Conservation (phyloP, 2,888 invertebrate species). For the Cerceris rybyensis region DNA sequence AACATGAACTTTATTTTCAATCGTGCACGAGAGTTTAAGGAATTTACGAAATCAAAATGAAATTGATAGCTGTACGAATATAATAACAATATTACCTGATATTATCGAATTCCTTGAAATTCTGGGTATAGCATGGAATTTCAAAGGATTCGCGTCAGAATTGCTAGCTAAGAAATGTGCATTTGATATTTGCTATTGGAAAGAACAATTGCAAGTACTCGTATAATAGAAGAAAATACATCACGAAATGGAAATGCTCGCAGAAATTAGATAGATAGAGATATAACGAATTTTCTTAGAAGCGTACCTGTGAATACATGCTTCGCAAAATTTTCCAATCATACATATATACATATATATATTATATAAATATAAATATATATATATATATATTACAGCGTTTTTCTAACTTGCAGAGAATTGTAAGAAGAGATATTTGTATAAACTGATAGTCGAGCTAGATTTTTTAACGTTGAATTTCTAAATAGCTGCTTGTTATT, state of each 20-base stretch:
- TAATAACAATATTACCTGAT: not conserved
- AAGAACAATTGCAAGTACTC: not conserved
- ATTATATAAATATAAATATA: too few relatives aligned
- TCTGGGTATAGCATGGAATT: not conserved
- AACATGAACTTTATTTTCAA: too few relatives aligned
- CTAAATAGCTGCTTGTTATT: not conserved
- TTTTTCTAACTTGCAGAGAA: constrained; percentile 1
- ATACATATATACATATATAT: not conserved
- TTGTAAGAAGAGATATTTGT: not conserved
- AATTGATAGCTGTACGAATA: too few relatives aligned
- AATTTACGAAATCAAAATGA: too few relatives aligned
- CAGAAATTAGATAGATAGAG: not conserved
- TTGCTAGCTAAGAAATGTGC: not conserved
- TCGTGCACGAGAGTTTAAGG: too few relatives aligned
- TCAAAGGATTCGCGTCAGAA: not conserved
- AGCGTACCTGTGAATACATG: not conserved
- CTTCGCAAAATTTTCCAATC: not conserved
- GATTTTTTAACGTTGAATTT: constrained; percentile 1
- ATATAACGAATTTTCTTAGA: not conserved
- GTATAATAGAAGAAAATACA: not conserved
- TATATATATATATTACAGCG: not conserved
- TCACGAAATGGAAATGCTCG: not conserved
- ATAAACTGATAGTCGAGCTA: constrained; percentile 2
- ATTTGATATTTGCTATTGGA: not conserved
- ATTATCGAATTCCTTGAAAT: not conserved